Evolutionary conservation across 1,140 invertebrate species (phyloP), one percentile per base, ranked within the genome.

Genomic region (Lineus longissimus): DNA sequence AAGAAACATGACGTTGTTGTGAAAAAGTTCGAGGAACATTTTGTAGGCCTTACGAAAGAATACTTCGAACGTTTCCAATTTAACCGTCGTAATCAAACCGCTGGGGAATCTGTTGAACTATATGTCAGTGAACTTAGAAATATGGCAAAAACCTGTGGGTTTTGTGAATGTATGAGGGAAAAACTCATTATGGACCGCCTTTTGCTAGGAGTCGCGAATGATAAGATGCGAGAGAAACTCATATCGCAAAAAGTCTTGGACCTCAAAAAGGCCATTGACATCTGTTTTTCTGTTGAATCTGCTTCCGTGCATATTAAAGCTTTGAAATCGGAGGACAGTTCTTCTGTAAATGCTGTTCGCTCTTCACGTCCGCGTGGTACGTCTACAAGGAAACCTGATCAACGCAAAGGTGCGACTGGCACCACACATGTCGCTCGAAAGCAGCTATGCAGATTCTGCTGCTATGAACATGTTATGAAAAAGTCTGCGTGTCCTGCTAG

Each of bases 11-110:
- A 51, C 25, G n/a, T 9, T 6, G 33, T 59, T n/a, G 7, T 59
- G 13, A 4, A 33, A 41, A 59, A 33, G 36, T 33, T 59, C 41
- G 31, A 59, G 15, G 19, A 33, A 17, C 40, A 23, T 41, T 31
- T 43, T n/a, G 11, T 59, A 17, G 58, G 58, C 27, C 7, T 31
- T 13, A 59, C 40, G n/a, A 59, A 59, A 17, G 36, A 41, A n/a
- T 31, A 25, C n/a, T 59, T 41, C 25, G 58, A 59, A 33, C 58
- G 58, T 22, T 59, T 31, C 33, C 19, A 23, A 40, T 59, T 59
- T 22, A 59, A 59, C 27, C 15, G 23, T 2, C 45, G 58, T 15
- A 40, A 33, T 41, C 31, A 59, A 22, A 41, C 2, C 13, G 19
- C 29, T 17, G 58, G 40, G 4, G 58, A 59, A 31, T 6, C 27